Conservation (phyloP, 1,140 invertebrate species). For the Spodoptera litura region DNA sequence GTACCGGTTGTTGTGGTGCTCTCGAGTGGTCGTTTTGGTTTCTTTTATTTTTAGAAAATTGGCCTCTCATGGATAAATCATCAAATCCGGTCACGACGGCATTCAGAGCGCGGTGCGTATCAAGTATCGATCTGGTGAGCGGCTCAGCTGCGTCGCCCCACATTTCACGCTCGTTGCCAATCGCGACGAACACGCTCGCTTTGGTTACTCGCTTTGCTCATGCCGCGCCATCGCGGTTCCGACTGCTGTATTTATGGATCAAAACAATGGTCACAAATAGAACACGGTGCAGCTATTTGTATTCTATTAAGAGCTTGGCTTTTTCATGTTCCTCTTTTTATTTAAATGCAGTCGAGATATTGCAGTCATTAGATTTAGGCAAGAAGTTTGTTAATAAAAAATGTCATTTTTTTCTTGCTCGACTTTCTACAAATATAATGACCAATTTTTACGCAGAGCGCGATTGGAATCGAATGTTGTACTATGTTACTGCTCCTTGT, state of each 20-base stretch:
- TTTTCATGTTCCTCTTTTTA: slow-evolving; percentile 49
- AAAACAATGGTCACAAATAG: slow-evolving; percentile 62
- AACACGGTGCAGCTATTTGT: slow-evolving; percentile 49
- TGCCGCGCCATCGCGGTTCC: slow-evolving; percentile 29
- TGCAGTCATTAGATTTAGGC: neutral
- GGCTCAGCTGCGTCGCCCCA: slow-evolving; percentile 75
- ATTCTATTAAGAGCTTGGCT: slow-evolving; percentile 48
- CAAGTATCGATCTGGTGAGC: slow-evolving; percentile 78
- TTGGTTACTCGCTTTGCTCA: slow-evolving; percentile 52
- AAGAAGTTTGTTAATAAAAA: neutral
- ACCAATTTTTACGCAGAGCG: too few relatives aligned
- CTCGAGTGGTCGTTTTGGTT: slow-evolving; percentile 22
- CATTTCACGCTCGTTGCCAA: slow-evolving; percentile 76
- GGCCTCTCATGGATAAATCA: slow-evolving; percentile 52
- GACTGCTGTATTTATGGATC: slow-evolving; percentile 55
- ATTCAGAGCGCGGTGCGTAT: slow-evolving; percentile 78
- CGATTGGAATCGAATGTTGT: too few relatives aligned
- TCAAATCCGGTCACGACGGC: slow-evolving; percentile 68
- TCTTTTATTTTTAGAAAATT: slow-evolving; percentile 48
- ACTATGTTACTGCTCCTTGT: too few relatives aligned
- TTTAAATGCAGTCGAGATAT: neutral
- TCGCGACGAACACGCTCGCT: slow-evolving; percentile 60
- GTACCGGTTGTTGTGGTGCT: slow-evolving; percentile 26
- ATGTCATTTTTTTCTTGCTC: neutral
- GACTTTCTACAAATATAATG: too few relatives aligned